phyloP scores from a whole-genome alignment of 2,888 invertebrate species.

The Polydrusus tereticollis region DNA sequence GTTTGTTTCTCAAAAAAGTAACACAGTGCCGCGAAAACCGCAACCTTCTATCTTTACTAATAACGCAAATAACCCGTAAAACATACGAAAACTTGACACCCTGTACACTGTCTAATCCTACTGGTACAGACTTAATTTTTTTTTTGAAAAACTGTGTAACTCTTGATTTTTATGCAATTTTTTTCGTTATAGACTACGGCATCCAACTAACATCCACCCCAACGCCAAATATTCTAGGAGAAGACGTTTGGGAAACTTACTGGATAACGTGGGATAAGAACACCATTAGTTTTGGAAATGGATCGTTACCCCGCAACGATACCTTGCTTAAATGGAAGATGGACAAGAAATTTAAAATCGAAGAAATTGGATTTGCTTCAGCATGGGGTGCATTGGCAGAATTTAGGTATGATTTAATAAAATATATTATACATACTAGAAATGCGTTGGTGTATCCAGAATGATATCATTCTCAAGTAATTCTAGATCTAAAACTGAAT shows the following conservation, averaged over 20 bases:
- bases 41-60: no score
- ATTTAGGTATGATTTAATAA: conserved; percentile 69
- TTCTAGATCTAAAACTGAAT: not conserved
- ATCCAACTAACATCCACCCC: conserved; percentile 73
- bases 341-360: conserved; percentile 72
- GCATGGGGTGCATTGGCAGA: conserved; percentile 76
- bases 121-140: no score
- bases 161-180: not conserved
- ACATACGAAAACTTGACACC: no score
- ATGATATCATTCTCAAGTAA: no score
- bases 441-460: no score
- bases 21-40: no score
- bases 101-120: no score
- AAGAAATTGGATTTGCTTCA: conserved; percentile 75
- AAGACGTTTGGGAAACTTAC: conserved; percentile 73
- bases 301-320: conserved; percentile 71
- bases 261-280: conserved; percentile 79
- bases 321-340: conserved; percentile 74
- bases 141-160: no score
- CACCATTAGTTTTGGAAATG: conserved; percentile 71
- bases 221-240: conserved; percentile 72
- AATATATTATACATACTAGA: no score
- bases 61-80: no score
- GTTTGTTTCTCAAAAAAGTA: no score
- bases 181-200: conserved; percentile 69